Percentiles rank a stretch among this genome's conserved stretches.
Evolutionary conservation across 2,113 vertebrate species (phyloP).

Genomic region (Cyanistes caeruleus): DNA sequence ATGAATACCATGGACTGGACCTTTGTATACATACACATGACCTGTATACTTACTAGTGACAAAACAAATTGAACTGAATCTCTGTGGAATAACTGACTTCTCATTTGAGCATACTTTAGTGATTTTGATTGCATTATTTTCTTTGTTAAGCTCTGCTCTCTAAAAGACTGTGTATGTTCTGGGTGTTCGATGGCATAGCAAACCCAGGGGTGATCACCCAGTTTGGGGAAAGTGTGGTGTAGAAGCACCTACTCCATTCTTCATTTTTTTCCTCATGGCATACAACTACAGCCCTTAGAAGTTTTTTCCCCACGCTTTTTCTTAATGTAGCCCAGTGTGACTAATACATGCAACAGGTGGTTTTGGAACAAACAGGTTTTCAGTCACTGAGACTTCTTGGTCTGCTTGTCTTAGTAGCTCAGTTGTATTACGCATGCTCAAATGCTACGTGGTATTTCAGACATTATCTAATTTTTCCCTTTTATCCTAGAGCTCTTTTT

Average conservation of each 20-base stretch:
- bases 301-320: background rate
- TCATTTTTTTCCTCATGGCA: background rate
- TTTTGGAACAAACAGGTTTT: background rate
- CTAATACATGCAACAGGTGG: background rate
- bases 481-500: background rate
- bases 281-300: background rate
- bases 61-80: background rate
- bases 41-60: background rate
- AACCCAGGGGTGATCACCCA: background rate
- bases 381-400: background rate
- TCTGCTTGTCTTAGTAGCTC: background rate
- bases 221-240: background rate
- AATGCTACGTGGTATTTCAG: background rate
- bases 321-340: background rate
- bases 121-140: background rate
- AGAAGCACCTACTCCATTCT: background rate
- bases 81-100: background rate
- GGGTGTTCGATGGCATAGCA: background rate
- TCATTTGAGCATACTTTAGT: background rate
- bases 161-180: background rate
- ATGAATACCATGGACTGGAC: background rate
- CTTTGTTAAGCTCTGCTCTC: background rate
- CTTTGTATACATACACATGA: background rate
- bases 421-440: background rate
- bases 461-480: background rate